A percentile compares a stretch with the other conserved stretches of the same genome.
Conservation (phyloP, 2,797 vertebrate species). For the Cheracebus regulus region DNA sequence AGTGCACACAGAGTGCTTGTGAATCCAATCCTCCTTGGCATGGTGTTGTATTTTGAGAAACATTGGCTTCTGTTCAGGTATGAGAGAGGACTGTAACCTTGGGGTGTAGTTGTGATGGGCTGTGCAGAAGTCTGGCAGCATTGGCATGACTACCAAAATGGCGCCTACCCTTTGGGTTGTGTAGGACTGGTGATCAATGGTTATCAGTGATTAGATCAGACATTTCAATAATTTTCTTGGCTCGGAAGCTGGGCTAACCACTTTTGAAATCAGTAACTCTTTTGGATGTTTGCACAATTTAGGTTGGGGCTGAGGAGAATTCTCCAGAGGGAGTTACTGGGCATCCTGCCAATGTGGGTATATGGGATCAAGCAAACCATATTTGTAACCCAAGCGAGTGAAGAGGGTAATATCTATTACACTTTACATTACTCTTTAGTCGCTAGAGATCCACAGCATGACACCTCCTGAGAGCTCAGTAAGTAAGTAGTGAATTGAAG, state of each 20-base stretch:
- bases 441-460: background rate
- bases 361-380: background rate
- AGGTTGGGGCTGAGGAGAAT: background rate
- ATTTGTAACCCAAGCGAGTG: background rate
- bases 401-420: background rate
- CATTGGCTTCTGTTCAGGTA: background rate
- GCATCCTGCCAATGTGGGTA: background rate
- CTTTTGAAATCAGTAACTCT: background rate
- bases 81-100: background rate
- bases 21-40: background rate
- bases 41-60: background rate
- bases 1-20: background rate
- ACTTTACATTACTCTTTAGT: conserved; percentile 2
- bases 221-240: background rate
- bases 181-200: background rate
- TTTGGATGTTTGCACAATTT: background rate
- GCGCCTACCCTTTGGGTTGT: no score
- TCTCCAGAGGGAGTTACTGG: background rate
- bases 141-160: background rate
- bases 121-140: no score
- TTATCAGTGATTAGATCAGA: background rate
- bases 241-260: background rate
- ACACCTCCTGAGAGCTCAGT: background rate
- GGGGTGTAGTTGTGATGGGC: background rate
- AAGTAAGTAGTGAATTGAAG: background rate